phyloP scores from a whole-genome alignment of 1,140 invertebrate species.

The Pristionchus pacificus region DNA sequence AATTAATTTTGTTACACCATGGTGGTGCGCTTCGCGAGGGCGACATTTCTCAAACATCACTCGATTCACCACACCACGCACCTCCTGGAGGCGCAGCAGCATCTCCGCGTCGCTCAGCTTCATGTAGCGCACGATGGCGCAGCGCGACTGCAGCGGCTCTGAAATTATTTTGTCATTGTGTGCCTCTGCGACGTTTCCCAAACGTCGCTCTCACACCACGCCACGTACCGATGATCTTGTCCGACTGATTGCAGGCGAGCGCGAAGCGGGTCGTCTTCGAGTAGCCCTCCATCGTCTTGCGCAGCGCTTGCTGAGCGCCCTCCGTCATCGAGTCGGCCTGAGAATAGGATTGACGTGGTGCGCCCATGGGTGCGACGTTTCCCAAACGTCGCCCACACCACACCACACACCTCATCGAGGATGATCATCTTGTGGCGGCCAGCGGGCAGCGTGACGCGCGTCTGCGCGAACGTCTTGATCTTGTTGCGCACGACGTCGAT shows the following conservation, averaged over 20 bases:
- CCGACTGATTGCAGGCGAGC: conserved; percentile 94
- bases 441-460: conserved; percentile 79
- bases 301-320: conserved; percentile 68
- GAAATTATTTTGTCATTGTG: conserved; percentile 8
- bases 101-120: conserved; percentile 81
- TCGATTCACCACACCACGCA: conserved; percentile 53
- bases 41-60: background rate
- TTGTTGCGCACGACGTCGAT: conserved; percentile 97
- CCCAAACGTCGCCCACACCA: too few relatives aligned
- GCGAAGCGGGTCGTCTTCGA: conserved; percentile 95
- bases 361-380: too few relatives aligned
- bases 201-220: background rate
- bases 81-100: conserved; percentile 72
- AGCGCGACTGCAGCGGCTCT: conserved; percentile 96
- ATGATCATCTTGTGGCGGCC: conserved; percentile 96
- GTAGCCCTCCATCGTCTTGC: conserved; percentile 97
- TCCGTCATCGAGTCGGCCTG: conserved; percentile 75
- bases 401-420: conserved; percentile 80
- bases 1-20: too few relatives aligned
- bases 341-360: background rate
- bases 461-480: conserved; percentile 97
- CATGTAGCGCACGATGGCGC: conserved; percentile 90
- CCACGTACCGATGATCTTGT: conserved; percentile 83
- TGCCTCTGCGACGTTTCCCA: background rate
- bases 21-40: too few relatives aligned